Evolutionary conservation across 2,888 invertebrate genomes (phyloP), one percentile per base, ranked within the genome.

Genomic region (Callyntrura sp.): DNA sequence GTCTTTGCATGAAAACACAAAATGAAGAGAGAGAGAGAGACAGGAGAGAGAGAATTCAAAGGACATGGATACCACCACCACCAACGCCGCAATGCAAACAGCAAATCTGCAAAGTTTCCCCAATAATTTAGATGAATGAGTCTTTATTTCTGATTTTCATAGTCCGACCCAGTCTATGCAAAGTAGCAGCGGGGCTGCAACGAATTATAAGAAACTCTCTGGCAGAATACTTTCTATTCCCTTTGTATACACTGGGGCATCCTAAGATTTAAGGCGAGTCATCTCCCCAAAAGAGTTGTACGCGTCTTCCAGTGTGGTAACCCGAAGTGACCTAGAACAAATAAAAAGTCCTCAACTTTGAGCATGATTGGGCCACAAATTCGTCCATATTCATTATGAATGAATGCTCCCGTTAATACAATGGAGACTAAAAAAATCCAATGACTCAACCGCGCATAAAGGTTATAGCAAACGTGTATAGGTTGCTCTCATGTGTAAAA

Each of bases 371-470:
- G 55, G n/a, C 4, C 51, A 9, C 0, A 55, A n/a, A 55, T n/a
- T n/a, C 17, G 55, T 55, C 14, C 55, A 14, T 23, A 65, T 14
- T 11, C 12, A 0, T 6, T 23, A 65, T 28, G 23, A 12, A 23
- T 68, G 68, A 5, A 68, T 14, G 14, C n/a, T 28, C n/a, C 9
- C 60, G 17, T 6, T 60, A 60, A 60, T 11, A 68, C 14, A 35
- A 11, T 35, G 73, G 17, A 17, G 2, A 17, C n/a, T 14, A 51
- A n/a, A 70, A 23, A 28, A 25, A 14, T 0, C 48, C 51, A 25
- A 76, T 76, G 73, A 78, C 17, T 55, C 78, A n/a, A 23, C 35
- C 28, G 55, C 28, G 78, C 55, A 78, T 55, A 51, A 57, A 57
- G 25, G 28, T 78, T 28, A 78, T 78, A 78, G 28, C 55, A 78